Percentiles rank a stretch among this genome's conserved stretches.
phyloP scores from a whole-genome alignment of 2,797 vertebrate genomes.

The Taeniopygia guttata region DNA sequence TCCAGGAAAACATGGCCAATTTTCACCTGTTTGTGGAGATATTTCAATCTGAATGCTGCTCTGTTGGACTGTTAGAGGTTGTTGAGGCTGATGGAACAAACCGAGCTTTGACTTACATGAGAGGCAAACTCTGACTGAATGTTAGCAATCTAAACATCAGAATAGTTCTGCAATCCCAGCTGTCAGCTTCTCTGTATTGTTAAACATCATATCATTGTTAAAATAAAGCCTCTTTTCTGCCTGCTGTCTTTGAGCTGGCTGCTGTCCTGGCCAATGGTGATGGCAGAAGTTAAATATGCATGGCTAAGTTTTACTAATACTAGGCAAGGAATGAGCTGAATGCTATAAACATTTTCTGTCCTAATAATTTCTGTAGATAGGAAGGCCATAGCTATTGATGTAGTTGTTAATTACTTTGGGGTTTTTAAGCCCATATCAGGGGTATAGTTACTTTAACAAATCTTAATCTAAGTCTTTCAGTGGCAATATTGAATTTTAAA shows the following conservation, averaged over 20 bases:
- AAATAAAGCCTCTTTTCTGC: background rate
- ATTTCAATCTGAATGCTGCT: background rate
- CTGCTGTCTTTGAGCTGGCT: background rate
- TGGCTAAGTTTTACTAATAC: background rate
- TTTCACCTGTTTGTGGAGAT: background rate
- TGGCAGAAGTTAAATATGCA: background rate
- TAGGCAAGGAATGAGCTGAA: background rate
- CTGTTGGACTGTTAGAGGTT: background rate
- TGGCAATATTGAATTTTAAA: conserved; percentile 73
- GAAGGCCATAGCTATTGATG: background rate
- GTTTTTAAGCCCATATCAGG: background rate
- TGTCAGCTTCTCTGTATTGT: background rate
- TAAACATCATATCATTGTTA: background rate
- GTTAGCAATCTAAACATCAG: background rate
- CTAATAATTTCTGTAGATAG: background rate
- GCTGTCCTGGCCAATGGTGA: background rate
- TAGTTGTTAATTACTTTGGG: background rate
- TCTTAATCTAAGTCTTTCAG: conserved; percentile 71
- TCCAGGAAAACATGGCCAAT: background rate
- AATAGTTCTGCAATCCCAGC: background rate
- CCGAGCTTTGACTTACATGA: background rate
- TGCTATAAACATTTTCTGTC: background rate
- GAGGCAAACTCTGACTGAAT: background rate
- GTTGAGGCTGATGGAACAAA: background rate
- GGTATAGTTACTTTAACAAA: conserved; percentile 52